phyloP scores from a whole-genome alignment of 2,797 vertebrate species.

The Macropodus opercularis region DNA sequence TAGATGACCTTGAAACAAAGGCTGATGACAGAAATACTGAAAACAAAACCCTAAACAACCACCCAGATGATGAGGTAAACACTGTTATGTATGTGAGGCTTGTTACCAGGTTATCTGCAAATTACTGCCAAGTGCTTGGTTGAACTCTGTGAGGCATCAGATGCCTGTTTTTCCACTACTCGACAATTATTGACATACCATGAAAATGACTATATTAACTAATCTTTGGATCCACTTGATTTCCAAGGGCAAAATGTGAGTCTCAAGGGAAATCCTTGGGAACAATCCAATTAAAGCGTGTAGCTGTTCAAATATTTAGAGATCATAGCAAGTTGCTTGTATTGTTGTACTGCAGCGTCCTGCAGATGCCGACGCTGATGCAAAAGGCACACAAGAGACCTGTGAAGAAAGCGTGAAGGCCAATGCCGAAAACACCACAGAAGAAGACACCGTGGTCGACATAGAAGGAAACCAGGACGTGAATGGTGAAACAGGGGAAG shows the following conservation, averaged over 20 bases:
- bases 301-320: conserved; percentile 28
- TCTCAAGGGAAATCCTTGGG: conserved; percentile 3
- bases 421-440: conserved; percentile 46
- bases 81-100: background rate
- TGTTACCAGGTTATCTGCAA: background rate
- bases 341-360: conserved; percentile 79
- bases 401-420: conserved; percentile 74
- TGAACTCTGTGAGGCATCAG: background rate
- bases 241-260: conserved; percentile 13
- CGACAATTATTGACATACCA: conserved; percentile 3
- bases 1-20: conserved; percentile 67
- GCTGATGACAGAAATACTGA: conserved; percentile 46
- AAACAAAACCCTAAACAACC: conserved; percentile 39
- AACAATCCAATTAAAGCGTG: conserved; percentile 12
- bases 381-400: conserved; percentile 79
- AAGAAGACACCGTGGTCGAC: conserved; percentile 14
- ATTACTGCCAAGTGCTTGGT: background rate
- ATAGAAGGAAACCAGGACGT: conserved; percentile 29
- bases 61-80: conserved; percentile 56
- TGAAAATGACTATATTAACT: background rate
- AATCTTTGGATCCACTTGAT: conserved; percentile 1
- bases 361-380: conserved; percentile 60
- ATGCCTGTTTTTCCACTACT: background rate
- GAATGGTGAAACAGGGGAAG: conserved; percentile 28
- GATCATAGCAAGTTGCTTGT: conserved; percentile 39